A percentile compares a stretch with the other conserved stretches of the same genome.
These are phyloP conservation scores for Xenops minutus DNA, from an alignment of 2,797 vertebrate species.

Conservation along the genomic window DNA sequence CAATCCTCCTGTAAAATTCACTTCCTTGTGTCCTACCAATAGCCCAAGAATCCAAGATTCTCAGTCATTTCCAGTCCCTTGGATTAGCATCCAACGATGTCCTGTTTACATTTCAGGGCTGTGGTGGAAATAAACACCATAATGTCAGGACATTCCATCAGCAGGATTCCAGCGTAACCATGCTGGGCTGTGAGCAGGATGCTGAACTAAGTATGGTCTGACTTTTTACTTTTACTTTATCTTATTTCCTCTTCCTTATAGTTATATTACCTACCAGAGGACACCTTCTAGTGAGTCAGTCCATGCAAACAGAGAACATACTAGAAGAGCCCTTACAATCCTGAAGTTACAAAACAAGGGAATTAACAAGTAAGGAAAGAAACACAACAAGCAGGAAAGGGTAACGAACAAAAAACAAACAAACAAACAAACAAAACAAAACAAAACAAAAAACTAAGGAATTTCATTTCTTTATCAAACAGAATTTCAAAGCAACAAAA, in stretches of 20 bases:
- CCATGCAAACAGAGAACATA: neutral
- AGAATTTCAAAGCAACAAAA: neutral
- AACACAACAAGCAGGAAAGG: neutral
- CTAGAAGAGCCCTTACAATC: neutral
- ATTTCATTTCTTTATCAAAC: neutral
- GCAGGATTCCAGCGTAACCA: conserved; percentile 10
- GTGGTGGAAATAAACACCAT: conserved; percentile 57
- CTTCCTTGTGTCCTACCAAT: neutral
- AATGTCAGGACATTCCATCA: conserved; percentile 41
- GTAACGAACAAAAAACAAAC: neutral
- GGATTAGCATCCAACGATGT: conserved; percentile 31
- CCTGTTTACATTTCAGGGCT: conserved; percentile 39
- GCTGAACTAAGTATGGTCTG: neutral
- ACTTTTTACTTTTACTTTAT: neutral
- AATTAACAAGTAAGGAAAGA: neutral
- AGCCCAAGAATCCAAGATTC: neutral
- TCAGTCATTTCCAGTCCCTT: conserved; percentile 14
- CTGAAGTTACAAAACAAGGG: neutral
- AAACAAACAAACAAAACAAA: neutral
- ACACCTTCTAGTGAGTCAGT: neutral
- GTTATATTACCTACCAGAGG: neutral
- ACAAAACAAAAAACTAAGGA: neutral
- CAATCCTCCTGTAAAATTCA: neutral
- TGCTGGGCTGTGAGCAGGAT: conserved; percentile 12
- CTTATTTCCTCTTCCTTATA: neutral